These are phyloP conservation scores for Uloborus diversus DNA, from an alignment of 1,140 invertebrate genomes.

Conservation along the genomic window DNA sequence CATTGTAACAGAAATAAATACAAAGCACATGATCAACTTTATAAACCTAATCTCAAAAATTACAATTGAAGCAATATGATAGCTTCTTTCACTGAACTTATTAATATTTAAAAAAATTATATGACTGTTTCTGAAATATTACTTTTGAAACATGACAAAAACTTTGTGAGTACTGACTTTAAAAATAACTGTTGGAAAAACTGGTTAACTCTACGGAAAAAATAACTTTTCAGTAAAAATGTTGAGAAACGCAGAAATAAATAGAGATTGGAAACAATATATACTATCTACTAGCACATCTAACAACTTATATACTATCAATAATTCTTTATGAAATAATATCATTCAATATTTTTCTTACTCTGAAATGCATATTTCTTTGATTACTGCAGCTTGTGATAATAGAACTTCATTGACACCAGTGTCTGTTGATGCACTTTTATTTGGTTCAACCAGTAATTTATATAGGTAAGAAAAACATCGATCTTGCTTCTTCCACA, in stretches of 20 bases:
- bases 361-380: slow-evolving; percentile 36
- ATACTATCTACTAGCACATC: neutral
- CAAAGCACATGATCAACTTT: too few relatives aligned
- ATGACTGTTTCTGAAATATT: too few relatives aligned
- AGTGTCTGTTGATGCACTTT: neutral
- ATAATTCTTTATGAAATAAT: neutral
- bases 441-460: slow-evolving; percentile 15
- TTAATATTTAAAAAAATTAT: too few relatives aligned
- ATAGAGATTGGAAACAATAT: too few relatives aligned
- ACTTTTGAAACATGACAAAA: too few relatives aligned
- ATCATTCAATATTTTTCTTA: slow-evolving; percentile 6
- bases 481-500: slow-evolving; percentile 50
- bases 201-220: too few relatives aligned
- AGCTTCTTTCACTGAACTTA: too few relatives aligned
- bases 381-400: slow-evolving; percentile 42
- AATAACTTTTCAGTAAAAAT: too few relatives aligned
- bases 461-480: slow-evolving; percentile 42
- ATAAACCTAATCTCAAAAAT: too few relatives aligned
- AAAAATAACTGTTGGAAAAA: neutral
- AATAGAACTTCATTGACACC: slow-evolving; percentile 22
- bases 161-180: neutral
- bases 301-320: neutral
- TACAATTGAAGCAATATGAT: too few relatives aligned
- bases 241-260: too few relatives aligned
- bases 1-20: too few relatives aligned